phyloP scores from a whole-genome alignment of 2,113 vertebrate genomes.

The Notiomystis cincta region DNA sequence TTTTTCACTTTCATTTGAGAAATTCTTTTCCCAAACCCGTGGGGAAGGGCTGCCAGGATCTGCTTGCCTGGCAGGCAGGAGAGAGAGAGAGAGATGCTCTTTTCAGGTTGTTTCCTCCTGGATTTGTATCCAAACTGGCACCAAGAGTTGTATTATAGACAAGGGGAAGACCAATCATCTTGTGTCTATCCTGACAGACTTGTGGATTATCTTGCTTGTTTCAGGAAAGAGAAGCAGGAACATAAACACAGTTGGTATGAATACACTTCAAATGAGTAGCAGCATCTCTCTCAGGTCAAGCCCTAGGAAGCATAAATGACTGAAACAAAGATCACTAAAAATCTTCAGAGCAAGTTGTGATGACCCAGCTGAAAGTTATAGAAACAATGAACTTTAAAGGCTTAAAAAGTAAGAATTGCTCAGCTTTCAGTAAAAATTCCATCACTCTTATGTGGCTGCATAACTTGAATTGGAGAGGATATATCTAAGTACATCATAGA shows the following conservation, averaged over 20 bases:
- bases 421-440: not conserved
- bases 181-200: not conserved
- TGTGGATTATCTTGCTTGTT: not conserved
- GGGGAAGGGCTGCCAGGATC: too few species aligned
- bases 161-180: not conserved
- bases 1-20: too few species aligned
- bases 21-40: too few species aligned
- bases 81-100: too few species aligned
- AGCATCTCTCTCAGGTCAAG: not conserved
- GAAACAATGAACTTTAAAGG: not conserved
- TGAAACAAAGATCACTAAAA: not conserved
- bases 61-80: too few species aligned
- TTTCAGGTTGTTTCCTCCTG: too few species aligned
- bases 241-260: not conserved
- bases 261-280: not conserved
- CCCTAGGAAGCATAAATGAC: not conserved
- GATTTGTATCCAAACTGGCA: too few species aligned
- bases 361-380: not conserved
- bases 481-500: not conserved
- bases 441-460: not conserved
- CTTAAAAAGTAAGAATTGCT: not conserved
- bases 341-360: not conserved
- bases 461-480: not conserved
- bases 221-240: not conserved
- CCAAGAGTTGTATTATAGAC: not conserved